phyloP scores from a whole-genome alignment of 2,113 vertebrate genomes.

The Oostethus manadensis region DNA sequence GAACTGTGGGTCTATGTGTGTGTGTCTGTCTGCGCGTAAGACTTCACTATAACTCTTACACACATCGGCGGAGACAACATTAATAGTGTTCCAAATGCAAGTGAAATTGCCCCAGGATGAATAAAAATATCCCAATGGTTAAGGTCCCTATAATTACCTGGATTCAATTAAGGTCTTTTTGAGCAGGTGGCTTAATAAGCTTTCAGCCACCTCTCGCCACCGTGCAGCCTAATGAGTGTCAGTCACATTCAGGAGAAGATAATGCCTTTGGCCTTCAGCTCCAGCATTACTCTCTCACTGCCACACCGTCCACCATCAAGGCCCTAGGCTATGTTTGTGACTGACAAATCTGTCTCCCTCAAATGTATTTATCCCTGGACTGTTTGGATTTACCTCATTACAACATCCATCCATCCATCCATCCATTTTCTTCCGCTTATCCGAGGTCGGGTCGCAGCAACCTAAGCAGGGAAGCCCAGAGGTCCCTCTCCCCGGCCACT shows the following conservation, averaged over 20 bases:
- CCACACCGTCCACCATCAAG: constrained; percentile 41
- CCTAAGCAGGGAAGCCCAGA: no score
- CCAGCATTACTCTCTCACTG: constrained; percentile 56
- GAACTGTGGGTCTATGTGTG: constrained; percentile 7
- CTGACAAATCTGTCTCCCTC: constrained; percentile 34
- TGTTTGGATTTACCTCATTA: constrained; percentile 10
- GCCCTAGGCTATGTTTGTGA: constrained; percentile 46
- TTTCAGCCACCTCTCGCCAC: constrained; percentile 58
- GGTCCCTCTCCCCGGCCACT: no score
- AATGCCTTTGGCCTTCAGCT: constrained; percentile 59
- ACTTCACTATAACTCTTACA: constrained; percentile 36
- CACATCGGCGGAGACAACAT: constrained; percentile 61
- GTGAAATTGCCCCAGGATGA: constrained; percentile 65
- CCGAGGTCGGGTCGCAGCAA: no score
- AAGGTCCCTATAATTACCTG: constrained; percentile 70
- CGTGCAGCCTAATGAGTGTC: constrained; percentile 67
- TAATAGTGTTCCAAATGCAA: constrained; percentile 71
- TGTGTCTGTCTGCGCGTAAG: neutral
- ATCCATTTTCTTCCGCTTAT: no score
- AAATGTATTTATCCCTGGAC: constrained; percentile 21
- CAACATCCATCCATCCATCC: constrained; percentile 29
- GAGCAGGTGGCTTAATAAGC: constrained; percentile 69
- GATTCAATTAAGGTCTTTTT: constrained; percentile 65
- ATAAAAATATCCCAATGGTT: constrained; percentile 71
- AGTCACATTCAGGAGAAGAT: constrained; percentile 66